Conservation (phyloP, 2,113 vertebrate genomes). For the Hippopotamus amphibius region DNA sequence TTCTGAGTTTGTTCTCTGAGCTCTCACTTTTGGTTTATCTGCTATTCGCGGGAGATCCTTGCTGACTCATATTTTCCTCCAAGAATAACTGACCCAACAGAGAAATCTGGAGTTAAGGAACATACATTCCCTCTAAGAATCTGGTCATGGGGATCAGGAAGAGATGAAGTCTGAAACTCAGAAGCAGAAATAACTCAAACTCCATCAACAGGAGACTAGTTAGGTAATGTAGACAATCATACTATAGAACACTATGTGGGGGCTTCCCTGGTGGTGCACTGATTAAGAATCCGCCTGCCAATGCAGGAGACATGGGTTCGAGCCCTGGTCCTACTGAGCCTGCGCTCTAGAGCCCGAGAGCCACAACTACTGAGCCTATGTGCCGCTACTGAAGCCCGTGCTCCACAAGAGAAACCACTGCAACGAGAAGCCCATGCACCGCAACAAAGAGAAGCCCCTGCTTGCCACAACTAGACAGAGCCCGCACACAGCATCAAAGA, state of each 20-base stretch:
- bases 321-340: no score
- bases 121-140: conserved; percentile 10
- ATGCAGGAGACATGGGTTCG: no score
- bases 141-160: neutral
- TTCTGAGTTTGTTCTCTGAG: conserved; percentile 43
- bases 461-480: no score
- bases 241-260: neutral
- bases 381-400: no score
- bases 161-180: conserved; percentile 1
- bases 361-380: no score
- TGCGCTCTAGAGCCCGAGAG: no score
- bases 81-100: neutral
- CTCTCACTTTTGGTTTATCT: conserved; percentile 27
- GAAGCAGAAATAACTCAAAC: neutral
- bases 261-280: no score
- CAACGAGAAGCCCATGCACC: no score
- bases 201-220: neutral
- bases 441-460: no score
- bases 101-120: neutral
- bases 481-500: no score
- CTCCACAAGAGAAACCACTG: no score
- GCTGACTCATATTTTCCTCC: neutral
- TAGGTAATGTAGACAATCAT: neutral
- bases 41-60: neutral
- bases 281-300: no score